These are phyloP conservation scores for Ceratoteleas bidentatus DNA, from an alignment of 1,140 invertebrate genomes.

Conservation along the genomic window DNA sequence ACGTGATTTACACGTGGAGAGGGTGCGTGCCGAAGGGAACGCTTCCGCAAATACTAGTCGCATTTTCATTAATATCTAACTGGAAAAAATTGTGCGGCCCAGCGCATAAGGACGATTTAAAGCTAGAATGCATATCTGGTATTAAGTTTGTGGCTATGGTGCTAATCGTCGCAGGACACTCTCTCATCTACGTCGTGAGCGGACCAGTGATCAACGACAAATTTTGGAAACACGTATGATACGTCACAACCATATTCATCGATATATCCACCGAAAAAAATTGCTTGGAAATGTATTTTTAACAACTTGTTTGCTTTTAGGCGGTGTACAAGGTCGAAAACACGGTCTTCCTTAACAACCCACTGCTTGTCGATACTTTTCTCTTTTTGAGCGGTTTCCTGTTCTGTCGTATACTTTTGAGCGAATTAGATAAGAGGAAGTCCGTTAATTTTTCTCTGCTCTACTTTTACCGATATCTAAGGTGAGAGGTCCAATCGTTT, in stretches of 20 bases:
- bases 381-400: conserved; percentile 86
- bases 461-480: conserved; percentile 84
- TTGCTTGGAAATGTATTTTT: conserved; percentile 9
- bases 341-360: conserved; percentile 84
- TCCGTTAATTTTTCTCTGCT: conserved; percentile 84
- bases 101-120: conserved; percentile 81
- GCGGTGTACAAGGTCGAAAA: conserved; percentile 74
- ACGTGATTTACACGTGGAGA: conserved; percentile 65
- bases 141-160: conserved; percentile 85
- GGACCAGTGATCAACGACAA: conserved; percentile 84
- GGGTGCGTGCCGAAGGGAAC: conserved; percentile 61
- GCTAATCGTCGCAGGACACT: conserved; percentile 85
- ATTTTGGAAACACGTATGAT: conserved; percentile 83
- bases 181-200: conserved; percentile 84
- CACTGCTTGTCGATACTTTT: conserved; percentile 86
- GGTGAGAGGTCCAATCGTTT: conserved; percentile 73
- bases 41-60: conserved; percentile 80
- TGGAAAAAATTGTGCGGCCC: conserved; percentile 81
- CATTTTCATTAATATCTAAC: conserved; percentile 84
- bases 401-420: conserved; percentile 84
- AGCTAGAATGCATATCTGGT: conserved; percentile 85
- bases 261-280: no score
- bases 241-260: not conserved
- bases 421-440: conserved; percentile 85
- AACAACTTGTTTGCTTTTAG: conserved; percentile 55